Conservation (phyloP, 2,888 invertebrate genomes). For the Eristalinus sepulchralis region DNA sequence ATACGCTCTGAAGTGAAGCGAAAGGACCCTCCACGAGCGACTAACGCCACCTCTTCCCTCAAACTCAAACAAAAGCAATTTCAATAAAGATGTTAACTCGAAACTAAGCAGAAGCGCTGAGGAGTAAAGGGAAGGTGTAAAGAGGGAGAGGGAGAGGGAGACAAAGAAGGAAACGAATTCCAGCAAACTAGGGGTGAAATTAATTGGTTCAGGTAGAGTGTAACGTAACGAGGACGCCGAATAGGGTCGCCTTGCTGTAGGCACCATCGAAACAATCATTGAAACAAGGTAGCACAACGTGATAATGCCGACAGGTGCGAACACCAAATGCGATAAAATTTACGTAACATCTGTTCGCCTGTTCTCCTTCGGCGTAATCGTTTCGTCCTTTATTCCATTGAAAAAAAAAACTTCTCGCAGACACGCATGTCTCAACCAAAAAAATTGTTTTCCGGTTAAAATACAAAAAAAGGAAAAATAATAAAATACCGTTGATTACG, state of each 20-base stretch:
- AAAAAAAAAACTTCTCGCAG: slow-evolving; percentile 1
- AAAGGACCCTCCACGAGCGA: slow-evolving; percentile 25
- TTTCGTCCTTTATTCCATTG: background rate
- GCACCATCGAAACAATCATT: background rate
- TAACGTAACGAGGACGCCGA: background rate
- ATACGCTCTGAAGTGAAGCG: background rate
- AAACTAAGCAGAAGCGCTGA: background rate
- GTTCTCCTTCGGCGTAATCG: background rate
- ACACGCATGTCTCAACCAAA: slow-evolving; percentile 4
- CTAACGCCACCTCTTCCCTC: slow-evolving; percentile 19
- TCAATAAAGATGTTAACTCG: slow-evolving; percentile 27
- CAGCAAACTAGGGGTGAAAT: background rate
- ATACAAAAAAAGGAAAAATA: background rate
- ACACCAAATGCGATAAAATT: slow-evolving; percentile 15
- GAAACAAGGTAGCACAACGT: slow-evolving; percentile 15
- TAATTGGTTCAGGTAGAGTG: slow-evolving; percentile 35
- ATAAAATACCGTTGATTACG: slow-evolving; percentile 14
- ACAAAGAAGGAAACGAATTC: background rate
- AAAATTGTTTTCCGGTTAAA: slow-evolving; percentile 13
- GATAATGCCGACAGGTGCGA: slow-evolving; percentile 24
- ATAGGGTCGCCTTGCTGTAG: slow-evolving; percentile 4
- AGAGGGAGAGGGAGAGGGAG: background rate
- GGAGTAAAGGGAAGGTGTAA: background rate
- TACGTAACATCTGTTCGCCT: slow-evolving; percentile 18
- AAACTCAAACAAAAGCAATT: slow-evolving; percentile 2